Percentiles rank a stretch among this genome's conserved stretches.
phyloP scores from a whole-genome alignment of 2,113 vertebrate genomes.

The Triplophysa rosa region DNA sequence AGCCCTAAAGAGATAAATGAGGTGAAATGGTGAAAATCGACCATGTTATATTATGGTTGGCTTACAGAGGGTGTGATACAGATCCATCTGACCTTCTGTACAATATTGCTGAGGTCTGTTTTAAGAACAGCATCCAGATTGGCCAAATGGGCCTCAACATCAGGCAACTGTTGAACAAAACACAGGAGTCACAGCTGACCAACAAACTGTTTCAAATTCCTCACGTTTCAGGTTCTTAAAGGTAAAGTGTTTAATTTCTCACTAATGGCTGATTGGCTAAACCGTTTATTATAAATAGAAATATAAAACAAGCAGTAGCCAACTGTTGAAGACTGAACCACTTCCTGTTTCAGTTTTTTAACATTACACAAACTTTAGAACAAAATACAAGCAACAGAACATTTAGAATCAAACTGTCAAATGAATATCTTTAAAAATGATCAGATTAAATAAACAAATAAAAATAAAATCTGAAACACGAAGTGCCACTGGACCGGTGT shows the following conservation, averaged over 20 bases:
- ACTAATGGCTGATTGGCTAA: background rate
- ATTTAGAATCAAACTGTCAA: too few relatives aligned
- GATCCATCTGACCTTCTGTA: constrained; percentile 78
- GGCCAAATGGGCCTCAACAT: constrained; percentile 73
- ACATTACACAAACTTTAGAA: too few relatives aligned
- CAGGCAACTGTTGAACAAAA: constrained; percentile 74
- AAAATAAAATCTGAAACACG: too few relatives aligned
- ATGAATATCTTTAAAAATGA: too few relatives aligned
- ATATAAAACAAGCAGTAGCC: background rate
- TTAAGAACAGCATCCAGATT: constrained; percentile 79
- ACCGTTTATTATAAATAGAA: background rate
- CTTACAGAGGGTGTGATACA: background rate
- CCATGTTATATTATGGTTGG: background rate
- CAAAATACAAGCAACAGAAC: too few relatives aligned
- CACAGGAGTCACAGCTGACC: background rate
- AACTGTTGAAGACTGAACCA: too few relatives aligned
- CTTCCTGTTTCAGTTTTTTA: too few relatives aligned
- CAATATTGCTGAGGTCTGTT: constrained; percentile 83
- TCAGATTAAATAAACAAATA: too few relatives aligned
- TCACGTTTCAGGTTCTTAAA: background rate
- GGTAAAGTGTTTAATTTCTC: background rate
- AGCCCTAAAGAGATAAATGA: constrained; percentile 75
- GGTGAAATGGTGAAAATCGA: background rate
- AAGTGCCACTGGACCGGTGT: too few relatives aligned
- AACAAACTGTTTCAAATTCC: background rate